These are phyloP conservation scores for Bombus confusus DNA, from an alignment of 1,140 invertebrate species.

Conservation along the genomic window DNA sequence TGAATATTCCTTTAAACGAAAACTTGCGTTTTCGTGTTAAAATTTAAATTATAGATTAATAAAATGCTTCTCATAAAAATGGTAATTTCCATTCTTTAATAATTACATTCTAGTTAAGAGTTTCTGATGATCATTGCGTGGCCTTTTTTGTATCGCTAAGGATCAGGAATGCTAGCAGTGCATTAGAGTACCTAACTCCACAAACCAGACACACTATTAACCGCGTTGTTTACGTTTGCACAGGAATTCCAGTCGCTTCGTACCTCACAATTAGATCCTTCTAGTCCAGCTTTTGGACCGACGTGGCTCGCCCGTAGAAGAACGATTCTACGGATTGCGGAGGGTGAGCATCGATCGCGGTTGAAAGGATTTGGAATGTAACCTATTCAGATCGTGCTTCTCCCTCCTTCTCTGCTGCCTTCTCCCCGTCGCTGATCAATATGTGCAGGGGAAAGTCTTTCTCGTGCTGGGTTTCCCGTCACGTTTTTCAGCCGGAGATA, in stretches of 20 bases:
- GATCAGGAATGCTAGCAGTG: not conserved
- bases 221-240: conserved; percentile 9
- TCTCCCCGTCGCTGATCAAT: conserved; percentile 55
- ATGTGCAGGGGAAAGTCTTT: conserved; percentile 59
- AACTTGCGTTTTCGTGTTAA: not conserved
- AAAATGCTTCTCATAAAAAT: not conserved
- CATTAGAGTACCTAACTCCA: not conserved
- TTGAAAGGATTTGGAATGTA: conserved; percentile 54
- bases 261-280: conserved; percentile 43
- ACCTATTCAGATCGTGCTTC: conserved; percentile 28
- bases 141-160: not conserved
- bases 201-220: conserved; percentile 5
- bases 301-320: conserved; percentile 3
- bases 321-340: conserved; percentile 39
- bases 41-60: not conserved
- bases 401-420: not conserved
- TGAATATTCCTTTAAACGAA: not conserved
- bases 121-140: not conserved
- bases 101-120: not conserved
- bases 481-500: conserved; percentile 63
- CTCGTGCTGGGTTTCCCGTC: conserved; percentile 55
- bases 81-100: no score
- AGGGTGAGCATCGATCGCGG: conserved; percentile 35
- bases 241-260: conserved; percentile 26
- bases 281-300: not conserved